A percentile compares a stretch with the other conserved stretches of the same genome.
These are phyloP conservation scores for Antigone vipio DNA, from an alignment of 2,113 vertebrate species.

Conservation along the genomic window DNA sequence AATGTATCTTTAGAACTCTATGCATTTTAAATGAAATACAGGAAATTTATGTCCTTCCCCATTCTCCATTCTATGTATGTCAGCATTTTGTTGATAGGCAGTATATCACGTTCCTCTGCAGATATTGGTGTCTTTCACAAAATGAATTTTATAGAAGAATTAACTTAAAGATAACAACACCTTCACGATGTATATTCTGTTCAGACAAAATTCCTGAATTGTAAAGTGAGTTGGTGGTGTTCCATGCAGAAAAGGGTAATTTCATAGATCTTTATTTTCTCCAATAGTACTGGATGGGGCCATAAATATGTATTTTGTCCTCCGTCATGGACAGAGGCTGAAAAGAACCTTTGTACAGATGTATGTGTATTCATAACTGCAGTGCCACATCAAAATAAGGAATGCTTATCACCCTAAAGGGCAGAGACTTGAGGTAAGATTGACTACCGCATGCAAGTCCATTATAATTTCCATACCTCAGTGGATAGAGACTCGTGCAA, in stretches of 20 bases:
- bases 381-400: neutral
- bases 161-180: neutral
- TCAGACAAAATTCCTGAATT: neutral
- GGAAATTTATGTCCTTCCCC: neutral
- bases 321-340: neutral
- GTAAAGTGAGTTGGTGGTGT: neutral
- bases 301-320: neutral
- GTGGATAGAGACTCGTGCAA: slow-evolving; percentile 80
- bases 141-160: neutral
- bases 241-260: neutral
- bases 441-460: neutral
- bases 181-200: neutral
- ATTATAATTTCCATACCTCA: slow-evolving; percentile 76
- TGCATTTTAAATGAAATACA: neutral
- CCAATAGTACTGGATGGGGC: neutral
- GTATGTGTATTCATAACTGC: fast-evolving
- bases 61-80: neutral
- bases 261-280: neutral
- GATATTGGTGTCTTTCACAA: neutral
- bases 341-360: neutral
- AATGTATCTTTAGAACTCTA: neutral
- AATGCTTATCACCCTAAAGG: neutral
- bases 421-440: neutral
- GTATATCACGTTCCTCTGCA: neutral
- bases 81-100: neutral